Evolutionary conservation across 2,113 vertebrate species (phyloP), one percentile per base, ranked within the genome.

Genomic region (Pampusana beccarii): DNA sequence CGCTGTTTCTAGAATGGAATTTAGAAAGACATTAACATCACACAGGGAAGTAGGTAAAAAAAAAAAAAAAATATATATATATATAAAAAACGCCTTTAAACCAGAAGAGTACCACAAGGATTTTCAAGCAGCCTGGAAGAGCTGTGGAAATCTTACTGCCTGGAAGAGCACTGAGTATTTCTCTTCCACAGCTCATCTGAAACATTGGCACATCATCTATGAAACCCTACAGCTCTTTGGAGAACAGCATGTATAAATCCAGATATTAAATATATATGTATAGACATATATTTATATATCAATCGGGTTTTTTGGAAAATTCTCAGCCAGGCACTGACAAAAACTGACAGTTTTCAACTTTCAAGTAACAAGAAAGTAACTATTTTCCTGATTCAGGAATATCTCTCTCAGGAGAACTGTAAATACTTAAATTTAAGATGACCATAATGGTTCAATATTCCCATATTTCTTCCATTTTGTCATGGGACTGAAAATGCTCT

Each of bases 1-100:
- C 54, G 34, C 78, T 90, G 58, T 87, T 92, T 85, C 91, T 72
- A 75, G 77, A 84, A 88, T 10, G n/a, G 61, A 91, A 84, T 86
- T 93, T 51, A 60, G 82, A 88, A 93, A 67, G 33, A 51, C 20
- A 42, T 25, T 90, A 88, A 62, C 67, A 78, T 50, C 62, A 90
- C 14, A 57, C 2, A 8, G 8, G 4, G 1, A 5, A 5, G 6
- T 1, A 8, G 44, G 44, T 8, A 1, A 6, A 29, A 54, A 46
- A 20, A 7, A 23, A 26, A 6, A 10, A 5, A 20, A 13, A 9
- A 56, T n/a, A n/a, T n/a, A n/a, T n/a, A n/a, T n/a, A n/a, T n/a
- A n/a, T n/a, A n/a, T n/a, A 9, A 21, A 54, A 57, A 67, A 60
- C 31, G 3, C 8, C 62, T 77, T 95, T 61, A 83, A 90, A 64